Base-by-base conservation (phyloP, 1,140 invertebrate genomes). In the Eumeta japonica region DNA sequence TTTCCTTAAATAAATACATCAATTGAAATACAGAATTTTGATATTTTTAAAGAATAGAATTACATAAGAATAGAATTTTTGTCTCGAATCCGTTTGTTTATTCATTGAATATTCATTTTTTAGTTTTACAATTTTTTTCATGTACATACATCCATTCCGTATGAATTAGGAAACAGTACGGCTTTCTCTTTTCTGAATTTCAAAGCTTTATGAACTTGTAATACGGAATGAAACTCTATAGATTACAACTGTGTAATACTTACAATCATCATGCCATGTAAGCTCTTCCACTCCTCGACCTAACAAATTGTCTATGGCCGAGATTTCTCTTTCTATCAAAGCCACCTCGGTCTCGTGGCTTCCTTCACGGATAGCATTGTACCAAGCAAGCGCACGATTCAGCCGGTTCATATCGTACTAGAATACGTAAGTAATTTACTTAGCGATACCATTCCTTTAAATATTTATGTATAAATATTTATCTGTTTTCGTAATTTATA, bases 241-340 rank as follows among this genome's bases (percentile, higher is more conserved):
- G n/a, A n/a, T n/a, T n/a, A n/a, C n/a, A 24, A 15, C 3, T 36
- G n/a, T 5, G 4, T 3, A 36, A 10, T 11, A 56, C 60, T 67
- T 65, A 86, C 84, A 81, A 44, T 84, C 79, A 47, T 78, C 78
- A 39, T 83, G 81, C 88, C 88, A 90, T 28, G 80, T 85, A 10
- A 85, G 62, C 16, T 77, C 68, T 20, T 78, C 68, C 16, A 86
- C 81, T 5, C 83, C 83, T 45, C 79, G 61, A 17, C 82, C 68
- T 3, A 90, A 63, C 12, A 84, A 56, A 16, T 62, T 45, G 60
- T 90, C 86, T 37, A 90, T 75, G 9, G 62, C 62, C 10, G 68
- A 62, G 17, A 90, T 75, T 58, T 88, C 83, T 32, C 78, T 63
- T 58, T 83, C 75, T 38, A 90, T 82, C 12, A 89, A 73, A 11